Evolutionary conservation across 37 sponge, comb jelly and placozoan species (phyloP).

Genomic region (Spongilla lacustris): DNA sequence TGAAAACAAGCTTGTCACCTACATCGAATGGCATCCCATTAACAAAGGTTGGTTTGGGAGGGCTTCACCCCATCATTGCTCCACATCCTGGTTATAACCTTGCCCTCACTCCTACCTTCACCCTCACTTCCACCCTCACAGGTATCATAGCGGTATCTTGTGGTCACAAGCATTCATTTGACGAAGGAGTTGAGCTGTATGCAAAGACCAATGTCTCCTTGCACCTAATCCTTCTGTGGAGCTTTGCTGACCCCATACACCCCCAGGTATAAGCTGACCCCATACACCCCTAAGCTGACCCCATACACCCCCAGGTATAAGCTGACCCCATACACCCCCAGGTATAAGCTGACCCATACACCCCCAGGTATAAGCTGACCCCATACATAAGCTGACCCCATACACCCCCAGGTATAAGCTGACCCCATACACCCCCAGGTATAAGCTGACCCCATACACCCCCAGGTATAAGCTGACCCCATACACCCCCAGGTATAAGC

Average conservation of each 20-base stretch:
- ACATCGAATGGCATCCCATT: slow-evolving; percentile 97
- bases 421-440: too few relatives aligned
- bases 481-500: too few relatives aligned
- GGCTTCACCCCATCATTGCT: not conserved
- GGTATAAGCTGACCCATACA: too few relatives aligned
- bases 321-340: too few relatives aligned
- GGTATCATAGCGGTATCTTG: slow-evolving; percentile 96
- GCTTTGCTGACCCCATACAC: slow-evolving; percentile 97
- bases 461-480: too few relatives aligned
- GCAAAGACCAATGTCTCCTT: slow-evolving; percentile 51
- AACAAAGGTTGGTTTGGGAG: slow-evolving; percentile 91
- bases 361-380: too few relatives aligned
- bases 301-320: too few relatives aligned
- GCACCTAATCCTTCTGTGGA: slow-evolving; percentile 94
- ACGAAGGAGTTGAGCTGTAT: slow-evolving; percentile 91
- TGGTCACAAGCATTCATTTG: slow-evolving; percentile 80
- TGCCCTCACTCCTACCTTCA: not conserved
- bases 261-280: slow-evolving; percentile 59
- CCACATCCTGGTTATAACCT: not conserved
- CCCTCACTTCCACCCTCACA: slow-evolving; percentile 20
- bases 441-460: too few relatives aligned
- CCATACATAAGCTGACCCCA: too few relatives aligned
- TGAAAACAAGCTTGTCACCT: slow-evolving; percentile 92
- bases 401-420: too few relatives aligned
- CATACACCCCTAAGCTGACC: not conserved